Percentiles rank a stretch among this genome's conserved stretches.
These are phyloP conservation scores for Antechinus flavipes DNA, from an alignment of 2,113 vertebrate species.

Conservation along the genomic window DNA sequence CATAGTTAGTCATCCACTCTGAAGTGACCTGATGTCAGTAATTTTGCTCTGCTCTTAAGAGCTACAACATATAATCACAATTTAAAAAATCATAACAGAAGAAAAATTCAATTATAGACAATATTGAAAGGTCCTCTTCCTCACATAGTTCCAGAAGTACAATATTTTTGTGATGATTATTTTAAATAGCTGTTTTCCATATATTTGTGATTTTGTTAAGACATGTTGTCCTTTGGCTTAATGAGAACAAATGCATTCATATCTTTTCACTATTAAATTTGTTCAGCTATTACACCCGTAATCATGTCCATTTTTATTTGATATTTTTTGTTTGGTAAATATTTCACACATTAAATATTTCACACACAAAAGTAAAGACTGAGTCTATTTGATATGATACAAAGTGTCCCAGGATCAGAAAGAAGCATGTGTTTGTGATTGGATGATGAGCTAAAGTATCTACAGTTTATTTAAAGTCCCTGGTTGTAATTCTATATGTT, in stretches of 20 bases:
- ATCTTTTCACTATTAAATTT: background rate
- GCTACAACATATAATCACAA: background rate
- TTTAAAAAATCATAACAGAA: background rate
- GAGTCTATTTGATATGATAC: conserved; percentile 19
- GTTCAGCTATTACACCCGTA: conserved; percentile 51
- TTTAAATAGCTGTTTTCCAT: conserved; percentile 11
- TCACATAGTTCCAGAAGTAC: conserved; percentile 13
- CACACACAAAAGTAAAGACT: conserved; percentile 23
- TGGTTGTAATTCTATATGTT: background rate
- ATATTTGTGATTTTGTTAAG: conserved; percentile 26
- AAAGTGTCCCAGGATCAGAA: background rate
- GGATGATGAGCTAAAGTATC: background rate
- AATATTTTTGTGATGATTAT: conserved; percentile 7
- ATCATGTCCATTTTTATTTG: conserved; percentile 25
- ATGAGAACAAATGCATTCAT: conserved; percentile 8
- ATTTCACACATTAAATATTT: background rate
- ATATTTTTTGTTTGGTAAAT: conserved; percentile 20
- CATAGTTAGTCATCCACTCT: background rate
- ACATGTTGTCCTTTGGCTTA: conserved; percentile 16
- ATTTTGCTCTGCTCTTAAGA: background rate
- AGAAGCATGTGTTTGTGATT: background rate
- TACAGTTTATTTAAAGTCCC: background rate
- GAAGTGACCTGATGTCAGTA: background rate
- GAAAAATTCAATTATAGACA: background rate
- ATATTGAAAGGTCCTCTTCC: conserved; percentile 7